Evolutionary conservation across 2,888 invertebrate species (phyloP), one percentile per base, ranked within the genome.

Genomic region (Bellardia pandia): DNA sequence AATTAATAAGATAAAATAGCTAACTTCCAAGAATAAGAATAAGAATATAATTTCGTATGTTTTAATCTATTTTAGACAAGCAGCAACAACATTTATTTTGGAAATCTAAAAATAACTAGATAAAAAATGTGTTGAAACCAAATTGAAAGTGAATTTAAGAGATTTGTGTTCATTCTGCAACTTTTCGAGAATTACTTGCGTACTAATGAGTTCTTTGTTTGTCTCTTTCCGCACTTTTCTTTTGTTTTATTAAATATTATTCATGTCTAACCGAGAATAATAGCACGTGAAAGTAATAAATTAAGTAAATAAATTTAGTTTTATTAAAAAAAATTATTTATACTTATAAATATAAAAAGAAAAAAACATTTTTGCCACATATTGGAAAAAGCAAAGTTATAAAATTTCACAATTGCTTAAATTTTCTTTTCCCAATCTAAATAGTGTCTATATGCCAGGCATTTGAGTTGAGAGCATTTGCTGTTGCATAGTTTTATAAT

Each of bases 261-360:
- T 33, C 13, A n/a, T 45, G 30, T 33, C 66, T 77, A 42, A 13
- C 53, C 66, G 23, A 66, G 30, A 53, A 53, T 9, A n/a, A 66
- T 11, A 66, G 58, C 58, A 66, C 42, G 64, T 66, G 42, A 11
- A 16, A 56, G 30, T 8, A 56, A 56, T 56, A 40, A 77, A 68
- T 56, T n/a, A 45, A 56, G 53, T 30, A 53, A 77, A 45, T 30
- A 68, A 66, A 68, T 68, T 40, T 68, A 30, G 30, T 64, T 64
- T 66, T 51, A 64, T 66, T 56, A 45, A 45, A 77, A 62, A 77
- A 77, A 77, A 40, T 11, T 23, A 23, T 23, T 1, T 1, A 23
- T 23, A 23, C 23, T 23, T 23, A 23, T 23, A 23, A 23, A 23
- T 23, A n/a, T n/a, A n/a, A n/a, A n/a, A 62, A 14, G 40, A 64